Conservation (phyloP, 2,888 invertebrate species). For the Drosophila imparisetae region DNA sequence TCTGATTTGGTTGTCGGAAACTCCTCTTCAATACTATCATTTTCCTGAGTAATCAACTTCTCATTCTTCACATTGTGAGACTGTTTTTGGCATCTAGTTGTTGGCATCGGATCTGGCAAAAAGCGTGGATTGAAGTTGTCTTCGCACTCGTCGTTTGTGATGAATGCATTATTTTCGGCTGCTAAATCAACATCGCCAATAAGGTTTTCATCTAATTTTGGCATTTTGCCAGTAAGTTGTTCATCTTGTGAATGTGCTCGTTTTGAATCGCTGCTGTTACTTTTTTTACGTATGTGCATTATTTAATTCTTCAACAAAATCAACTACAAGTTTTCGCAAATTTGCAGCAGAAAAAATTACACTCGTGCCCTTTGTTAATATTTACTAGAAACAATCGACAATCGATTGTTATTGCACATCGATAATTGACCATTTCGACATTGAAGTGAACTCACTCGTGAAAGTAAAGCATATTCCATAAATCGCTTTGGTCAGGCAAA, state of each 20-base stretch:
- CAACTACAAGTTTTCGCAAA: not conserved
- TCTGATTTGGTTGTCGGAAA: not conserved
- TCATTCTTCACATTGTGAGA: not conserved
- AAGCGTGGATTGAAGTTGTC: not conserved
- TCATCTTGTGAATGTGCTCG: not conserved
- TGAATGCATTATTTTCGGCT: not conserved
- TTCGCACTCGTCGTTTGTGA: not conserved
- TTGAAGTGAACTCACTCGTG: not conserved
- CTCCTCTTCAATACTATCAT: not conserved
- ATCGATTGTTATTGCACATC: not conserved
- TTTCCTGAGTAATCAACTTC: too few relatives aligned
- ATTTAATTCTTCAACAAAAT: not conserved
- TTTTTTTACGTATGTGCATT: not conserved
- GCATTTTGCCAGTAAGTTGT: not conserved
- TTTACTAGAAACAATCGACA: not conserved
- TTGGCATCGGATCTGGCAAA: not conserved
- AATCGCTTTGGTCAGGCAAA: slow-evolving; percentile 1
- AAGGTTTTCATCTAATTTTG: not conserved
- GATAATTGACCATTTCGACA: not conserved
- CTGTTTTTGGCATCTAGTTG: not conserved
- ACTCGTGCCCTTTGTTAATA: not conserved
- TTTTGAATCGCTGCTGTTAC: not conserved
- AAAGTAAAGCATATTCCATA: not conserved
- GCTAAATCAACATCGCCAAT: not conserved
- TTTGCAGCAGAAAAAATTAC: not conserved